These are phyloP conservation scores for Setipinna tenuifilis DNA, from an alignment of 2,797 vertebrate genomes.

Conservation along the genomic window DNA sequence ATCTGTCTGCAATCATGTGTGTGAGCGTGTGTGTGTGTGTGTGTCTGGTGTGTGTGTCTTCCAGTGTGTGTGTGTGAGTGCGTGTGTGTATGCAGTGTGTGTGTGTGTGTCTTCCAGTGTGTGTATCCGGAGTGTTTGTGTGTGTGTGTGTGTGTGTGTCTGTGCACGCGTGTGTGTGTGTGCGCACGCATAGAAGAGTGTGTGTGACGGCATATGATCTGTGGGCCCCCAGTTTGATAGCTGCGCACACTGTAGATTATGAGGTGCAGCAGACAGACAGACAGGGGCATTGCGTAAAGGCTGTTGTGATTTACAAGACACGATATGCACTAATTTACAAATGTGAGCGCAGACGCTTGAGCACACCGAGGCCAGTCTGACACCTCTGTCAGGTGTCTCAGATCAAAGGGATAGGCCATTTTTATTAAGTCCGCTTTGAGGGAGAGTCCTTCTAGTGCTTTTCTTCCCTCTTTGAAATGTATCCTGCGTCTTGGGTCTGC, in stretches of 20 bases:
- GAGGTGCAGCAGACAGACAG: too few relatives aligned
- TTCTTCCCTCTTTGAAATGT: background rate
- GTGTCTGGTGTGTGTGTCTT: background rate
- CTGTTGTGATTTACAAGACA: too few relatives aligned
- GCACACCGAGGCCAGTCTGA: too few relatives aligned
- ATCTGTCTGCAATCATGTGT: background rate
- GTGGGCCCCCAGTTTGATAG: too few relatives aligned
- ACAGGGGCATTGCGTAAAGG: too few relatives aligned
- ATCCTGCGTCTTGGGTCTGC: too few relatives aligned
- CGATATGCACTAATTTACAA: too few relatives aligned
- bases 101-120: background rate
- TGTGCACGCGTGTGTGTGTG: background rate
- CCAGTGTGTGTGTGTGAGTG: background rate
- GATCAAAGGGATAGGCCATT: too few relatives aligned
- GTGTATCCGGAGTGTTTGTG: background rate
- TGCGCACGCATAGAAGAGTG: background rate
- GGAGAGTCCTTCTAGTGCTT: constrained; percentile 18
- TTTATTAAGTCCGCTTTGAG: background rate
- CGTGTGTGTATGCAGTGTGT: background rate
- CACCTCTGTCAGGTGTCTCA: too few relatives aligned
- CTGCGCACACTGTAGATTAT: too few relatives aligned
- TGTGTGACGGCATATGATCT: background rate
- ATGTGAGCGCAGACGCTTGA: too few relatives aligned
- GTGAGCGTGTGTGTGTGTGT: background rate
- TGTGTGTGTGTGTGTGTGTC: background rate